A percentile compares a stretch with the other conserved stretches of the same genome.
Evolutionary conservation across 1,140 invertebrate species (phyloP).

Genomic region (Holotrichia oblita): DNA sequence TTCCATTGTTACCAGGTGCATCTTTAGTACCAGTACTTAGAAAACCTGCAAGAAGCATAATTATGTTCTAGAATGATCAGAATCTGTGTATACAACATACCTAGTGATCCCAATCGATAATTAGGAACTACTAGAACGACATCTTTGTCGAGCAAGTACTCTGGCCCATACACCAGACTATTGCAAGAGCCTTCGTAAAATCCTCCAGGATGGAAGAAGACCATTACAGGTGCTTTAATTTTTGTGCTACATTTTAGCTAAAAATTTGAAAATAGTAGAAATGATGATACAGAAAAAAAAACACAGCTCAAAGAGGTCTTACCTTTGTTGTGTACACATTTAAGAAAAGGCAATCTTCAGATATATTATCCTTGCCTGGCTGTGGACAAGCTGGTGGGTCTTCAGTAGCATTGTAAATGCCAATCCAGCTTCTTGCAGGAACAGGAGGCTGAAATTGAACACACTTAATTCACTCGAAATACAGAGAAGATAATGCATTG

Average conservation of each 20-base stretch:
- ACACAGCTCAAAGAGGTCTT: slow-evolving; percentile 24
- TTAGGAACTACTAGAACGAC: slow-evolving; percentile 69
- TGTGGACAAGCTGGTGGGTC: slow-evolving; percentile 67
- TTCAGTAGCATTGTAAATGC: slow-evolving; percentile 66
- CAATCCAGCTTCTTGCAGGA: slow-evolving; percentile 65
- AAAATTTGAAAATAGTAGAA: slow-evolving; percentile 33
- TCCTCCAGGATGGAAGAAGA: slow-evolving; percentile 65
- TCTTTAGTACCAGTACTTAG: slow-evolving; percentile 71
- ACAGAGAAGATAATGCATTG: too few species aligned
- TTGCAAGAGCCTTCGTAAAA: slow-evolving; percentile 53
- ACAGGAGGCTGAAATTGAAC: slow-evolving; percentile 63
- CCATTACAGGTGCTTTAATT: slow-evolving; percentile 59
- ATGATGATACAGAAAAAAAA: background rate
- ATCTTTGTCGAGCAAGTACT: slow-evolving; percentile 65
- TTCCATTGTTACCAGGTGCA: slow-evolving; percentile 76
- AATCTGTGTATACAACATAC: slow-evolving; percentile 52
- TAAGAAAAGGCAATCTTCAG: slow-evolving; percentile 76
- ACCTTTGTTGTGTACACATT: slow-evolving; percentile 71
- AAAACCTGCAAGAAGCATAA: slow-evolving; percentile 64
- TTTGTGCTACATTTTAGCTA: slow-evolving; percentile 53
- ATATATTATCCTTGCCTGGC: slow-evolving; percentile 63
- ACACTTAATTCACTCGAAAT: slow-evolving; percentile 53
- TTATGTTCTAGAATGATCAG: too few species aligned
- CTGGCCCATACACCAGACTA: slow-evolving; percentile 56
- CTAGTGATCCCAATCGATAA: slow-evolving; percentile 65